phyloP scores from a whole-genome alignment of 1,140 invertebrate genomes.

The Drosophila sechellia region DNA sequence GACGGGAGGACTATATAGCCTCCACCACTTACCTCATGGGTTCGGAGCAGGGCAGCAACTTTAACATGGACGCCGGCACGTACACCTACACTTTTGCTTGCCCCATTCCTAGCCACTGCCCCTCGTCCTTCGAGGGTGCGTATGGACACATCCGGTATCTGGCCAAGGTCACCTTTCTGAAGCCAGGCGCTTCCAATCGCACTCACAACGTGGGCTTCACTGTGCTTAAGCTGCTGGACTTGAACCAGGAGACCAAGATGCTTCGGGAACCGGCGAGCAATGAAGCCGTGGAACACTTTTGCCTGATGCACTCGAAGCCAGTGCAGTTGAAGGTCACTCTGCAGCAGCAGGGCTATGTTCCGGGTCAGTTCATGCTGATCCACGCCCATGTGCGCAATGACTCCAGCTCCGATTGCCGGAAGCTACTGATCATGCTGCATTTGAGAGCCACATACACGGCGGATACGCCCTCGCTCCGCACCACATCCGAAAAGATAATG shows the following conservation, averaged over 20 bases:
- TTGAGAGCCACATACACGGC: conserved; percentile 83
- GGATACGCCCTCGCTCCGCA: conserved; percentile 85
- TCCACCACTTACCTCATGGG: conserved; percentile 77
- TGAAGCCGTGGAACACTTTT: conserved; percentile 73
- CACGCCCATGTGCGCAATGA: conserved; percentile 73
- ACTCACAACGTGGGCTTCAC: conserved; percentile 81
- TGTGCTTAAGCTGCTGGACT: conserved; percentile 72
- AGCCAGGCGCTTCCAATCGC: conserved; percentile 68
- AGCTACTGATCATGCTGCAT: conserved; percentile 84
- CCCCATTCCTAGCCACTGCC: conserved; percentile 86
- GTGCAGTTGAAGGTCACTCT: conserved; percentile 67
- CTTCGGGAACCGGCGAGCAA: conserved; percentile 61
- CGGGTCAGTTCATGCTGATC: conserved; percentile 76
- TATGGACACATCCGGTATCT: conserved; percentile 81
- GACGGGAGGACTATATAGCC: conserved; percentile 77
- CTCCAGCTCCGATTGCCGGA: conserved; percentile 85
- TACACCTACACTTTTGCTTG: conserved; percentile 87
- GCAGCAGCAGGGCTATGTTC: conserved; percentile 79
- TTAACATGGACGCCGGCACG: conserved; percentile 86
- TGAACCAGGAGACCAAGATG: conserved; percentile 70
- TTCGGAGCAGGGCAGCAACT: conserved; percentile 63
- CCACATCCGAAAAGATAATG: conserved; percentile 71
- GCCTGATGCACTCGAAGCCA: conserved; percentile 62
- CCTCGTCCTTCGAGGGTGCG: conserved; percentile 79
- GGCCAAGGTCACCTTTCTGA: conserved; percentile 73